These are phyloP conservation scores for Aricia artaxerxes DNA, from an alignment of 2,888 invertebrate species.

Conservation along the genomic window DNA sequence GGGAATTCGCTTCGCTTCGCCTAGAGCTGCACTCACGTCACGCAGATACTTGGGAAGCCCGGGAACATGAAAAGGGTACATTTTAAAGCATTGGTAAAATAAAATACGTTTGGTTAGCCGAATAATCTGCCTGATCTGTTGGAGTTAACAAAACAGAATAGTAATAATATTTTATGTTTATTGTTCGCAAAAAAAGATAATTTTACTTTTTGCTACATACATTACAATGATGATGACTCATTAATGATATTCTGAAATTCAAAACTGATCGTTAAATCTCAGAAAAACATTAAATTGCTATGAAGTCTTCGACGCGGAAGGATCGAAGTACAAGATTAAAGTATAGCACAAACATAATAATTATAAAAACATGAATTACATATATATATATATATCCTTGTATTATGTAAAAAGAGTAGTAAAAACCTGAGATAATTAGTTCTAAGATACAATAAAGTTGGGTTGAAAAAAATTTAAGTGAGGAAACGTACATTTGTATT, in stretches of 20 bases:
- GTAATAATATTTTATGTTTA: background rate
- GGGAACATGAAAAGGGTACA: no score
- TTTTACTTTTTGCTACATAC: background rate
- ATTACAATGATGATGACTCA: background rate
- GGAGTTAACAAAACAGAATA: background rate
- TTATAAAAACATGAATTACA: background rate
- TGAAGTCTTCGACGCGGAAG: slow-evolving; percentile 1
- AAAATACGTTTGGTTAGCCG: background rate
- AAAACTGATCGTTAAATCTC: background rate
- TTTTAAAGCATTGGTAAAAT: no score
- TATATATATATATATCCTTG: background rate
- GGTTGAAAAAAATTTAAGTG: no score
- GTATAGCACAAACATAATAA: background rate
- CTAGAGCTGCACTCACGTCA: no score
- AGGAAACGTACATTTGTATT: no score
- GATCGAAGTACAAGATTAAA: background rate
- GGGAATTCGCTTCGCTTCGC: no score
- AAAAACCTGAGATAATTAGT: no score
- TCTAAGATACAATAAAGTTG: no score
- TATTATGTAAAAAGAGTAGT: no score
- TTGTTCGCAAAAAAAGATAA: background rate
- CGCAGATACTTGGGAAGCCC: no score
- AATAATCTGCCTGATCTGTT: background rate
- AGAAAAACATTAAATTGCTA: background rate
- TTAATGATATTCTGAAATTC: background rate